Evolutionary conservation across 23 tunicate genomes (phyloP), one percentile per base, ranked within the genome.

Genomic region (Trididemnum nubilum): DNA sequence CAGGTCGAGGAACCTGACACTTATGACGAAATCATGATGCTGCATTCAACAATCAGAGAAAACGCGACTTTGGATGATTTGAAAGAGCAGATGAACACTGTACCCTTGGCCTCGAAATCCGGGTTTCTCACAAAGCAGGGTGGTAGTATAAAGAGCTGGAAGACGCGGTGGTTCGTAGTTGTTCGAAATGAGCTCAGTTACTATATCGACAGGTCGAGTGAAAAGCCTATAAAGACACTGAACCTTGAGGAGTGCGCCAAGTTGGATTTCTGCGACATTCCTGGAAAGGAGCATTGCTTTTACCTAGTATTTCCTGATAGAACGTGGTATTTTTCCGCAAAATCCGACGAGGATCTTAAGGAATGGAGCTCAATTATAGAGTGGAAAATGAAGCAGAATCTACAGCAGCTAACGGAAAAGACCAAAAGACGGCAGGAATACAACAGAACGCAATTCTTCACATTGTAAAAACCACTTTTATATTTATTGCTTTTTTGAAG

Each of bases 91-190:
- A 81, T 81, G 34, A 76, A 86, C 59, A 87, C 84, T 0, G 66
- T 80, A 35, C 90, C 97, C 21, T 54, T 91, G 0, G 97, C 97
- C 5, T 78, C 97, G 23, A 91, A 91, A 64, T 84, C 97, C 5
- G 97, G 97, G 4, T 91, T 65, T 36, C 76, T 91, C 3, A 91
- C 90, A 25, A 91, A 91, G 71, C 97, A 91, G 73, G 97, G 89
- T 15, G 81, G 83, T 23, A 76, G 76, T 33, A 64, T 83, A 19
- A 91, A 91, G 76, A 75, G 63, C 58, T 89, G 77, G 90, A 85
- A 85, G 36, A 40, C 38, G 25, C 83, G 90, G 12, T 85, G 90
- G 90, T 85, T 85, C 71, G 90, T 85, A 4, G 33, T 83, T 19
- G 54, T 85, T 5, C 65, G 72, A 0, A 78, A 85, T 67, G 85